Evolutionary conservation across 2,888 invertebrate genomes (phyloP), one percentile per base, ranked within the genome.

Genomic region (Griposia aprilina): DNA sequence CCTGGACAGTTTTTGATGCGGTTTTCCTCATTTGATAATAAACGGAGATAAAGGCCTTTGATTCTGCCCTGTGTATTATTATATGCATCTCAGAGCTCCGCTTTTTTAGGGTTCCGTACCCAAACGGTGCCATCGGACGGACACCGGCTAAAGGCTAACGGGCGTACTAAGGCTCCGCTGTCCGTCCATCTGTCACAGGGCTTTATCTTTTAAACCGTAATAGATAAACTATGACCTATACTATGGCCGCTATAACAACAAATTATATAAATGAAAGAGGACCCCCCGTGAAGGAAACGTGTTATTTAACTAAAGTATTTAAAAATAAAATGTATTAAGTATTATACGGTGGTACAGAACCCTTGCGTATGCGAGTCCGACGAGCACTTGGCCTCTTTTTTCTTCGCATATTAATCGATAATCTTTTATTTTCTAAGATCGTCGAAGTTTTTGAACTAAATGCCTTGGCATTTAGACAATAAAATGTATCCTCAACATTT

Each of bases 401-500:
- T 57, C 60, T 17, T 63, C 48, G 36, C 50, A 59, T 59, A 23
- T 83, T 52, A 76, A 74, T 78, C 70, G 62, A 76, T 78, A 76
- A 50, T 66, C 68, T 69, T 50, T 17, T 63, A 70, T 74, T 75
- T 73, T 50, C 41, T 74, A 15, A 36, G 41, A 67, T 62, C 52
- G 41, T 71, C 60, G 26, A 71, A 55, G 55, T 87, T 88, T 87
- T 88, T 84, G 55, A 66, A 55, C 57, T 70, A 69, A 85, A 80
- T 78, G 57, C 89, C 89, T 85, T 88, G 89, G 81, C 89, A 87
- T 89, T 89, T 89, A 13, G 60, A 68, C 76, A 60, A 11, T 60
- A 84, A 87, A 68, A 76, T 70, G 2, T 65, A 89, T 87, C 84
- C 83, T 87, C 88, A 89, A 85, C 88, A 88, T 89, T 89, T 89